Conservation (phyloP, 1,140 invertebrate genomes). For the Leguminivora glycinivorella region DNA sequence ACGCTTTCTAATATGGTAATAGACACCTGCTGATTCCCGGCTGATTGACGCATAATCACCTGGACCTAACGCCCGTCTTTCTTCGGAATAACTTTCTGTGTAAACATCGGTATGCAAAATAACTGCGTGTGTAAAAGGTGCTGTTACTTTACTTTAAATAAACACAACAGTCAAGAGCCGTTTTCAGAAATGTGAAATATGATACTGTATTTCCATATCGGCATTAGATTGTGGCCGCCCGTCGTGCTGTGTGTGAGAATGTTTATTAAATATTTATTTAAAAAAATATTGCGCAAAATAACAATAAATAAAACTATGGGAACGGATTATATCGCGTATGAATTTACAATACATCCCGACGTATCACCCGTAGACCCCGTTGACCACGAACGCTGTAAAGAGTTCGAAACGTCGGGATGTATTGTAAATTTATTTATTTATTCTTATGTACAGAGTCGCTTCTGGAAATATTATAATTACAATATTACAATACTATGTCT, state of each 20-base stretch:
- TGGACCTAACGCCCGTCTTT: constrained; percentile 9
- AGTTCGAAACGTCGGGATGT: too few relatives aligned
- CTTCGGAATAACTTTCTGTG: constrained; percentile 12
- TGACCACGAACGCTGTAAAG: too few relatives aligned
- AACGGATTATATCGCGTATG: too few relatives aligned
- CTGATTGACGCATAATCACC: constrained; percentile 27
- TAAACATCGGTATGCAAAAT: constrained; percentile 6
- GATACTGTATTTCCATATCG: neutral
- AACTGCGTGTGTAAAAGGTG: neutral
- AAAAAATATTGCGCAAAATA: too few relatives aligned
- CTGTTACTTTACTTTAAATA: neutral
- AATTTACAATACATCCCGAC: too few relatives aligned
- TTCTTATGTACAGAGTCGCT: too few relatives aligned
- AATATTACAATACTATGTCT: too few relatives aligned
- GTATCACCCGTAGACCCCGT: too few relatives aligned
- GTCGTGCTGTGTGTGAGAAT: neutral
- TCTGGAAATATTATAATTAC: too few relatives aligned
- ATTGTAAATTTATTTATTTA: too few relatives aligned
- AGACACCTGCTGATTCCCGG: constrained; percentile 19
- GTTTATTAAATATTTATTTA: neutral
- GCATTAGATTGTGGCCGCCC: neutral
- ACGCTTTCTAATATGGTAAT: constrained; percentile 28
- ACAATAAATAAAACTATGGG: too few relatives aligned
- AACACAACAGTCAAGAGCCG: neutral
- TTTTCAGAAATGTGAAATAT: neutral